Conservation (phyloP, 2,797 vertebrate genomes). For the Sebastes nivosus region DNA sequence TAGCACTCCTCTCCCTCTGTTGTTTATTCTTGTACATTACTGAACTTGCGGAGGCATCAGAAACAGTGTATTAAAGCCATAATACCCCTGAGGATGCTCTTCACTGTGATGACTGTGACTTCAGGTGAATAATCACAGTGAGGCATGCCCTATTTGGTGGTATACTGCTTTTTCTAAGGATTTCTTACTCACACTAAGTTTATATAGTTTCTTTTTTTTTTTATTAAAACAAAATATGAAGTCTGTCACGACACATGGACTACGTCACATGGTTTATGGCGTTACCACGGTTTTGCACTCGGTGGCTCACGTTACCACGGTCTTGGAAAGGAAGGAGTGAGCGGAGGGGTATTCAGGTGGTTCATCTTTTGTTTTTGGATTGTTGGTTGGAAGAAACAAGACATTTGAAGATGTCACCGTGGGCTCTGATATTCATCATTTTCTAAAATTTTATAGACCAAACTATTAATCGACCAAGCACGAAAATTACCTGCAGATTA, state of each 20-base stretch:
- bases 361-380: neutral
- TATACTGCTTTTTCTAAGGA: constrained; percentile 3
- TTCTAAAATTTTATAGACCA: neutral
- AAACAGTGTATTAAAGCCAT: constrained; percentile 34
- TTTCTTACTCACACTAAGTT: neutral
- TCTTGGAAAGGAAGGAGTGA: no score
- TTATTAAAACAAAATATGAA: neutral
- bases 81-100: constrained; percentile 21
- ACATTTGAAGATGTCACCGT: rapidly evolving
- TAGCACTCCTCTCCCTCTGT: constrained; percentile 27
- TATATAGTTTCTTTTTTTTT: neutral
- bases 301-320: no score
- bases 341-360: no score
- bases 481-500: neutral
- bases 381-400: neutral
- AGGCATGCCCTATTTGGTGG: neutral
- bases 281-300: no score
- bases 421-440: neutral
- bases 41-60: constrained; percentile 47
- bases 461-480: neutral
- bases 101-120: constrained; percentile 14
- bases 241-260: neutral
- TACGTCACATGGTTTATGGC: neutral
- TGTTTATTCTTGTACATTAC: constrained; percentile 48
- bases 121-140: constrained; percentile 37